phyloP scores from a whole-genome alignment of 2,113 vertebrate species.

The Nyctereutes procyonoides region DNA sequence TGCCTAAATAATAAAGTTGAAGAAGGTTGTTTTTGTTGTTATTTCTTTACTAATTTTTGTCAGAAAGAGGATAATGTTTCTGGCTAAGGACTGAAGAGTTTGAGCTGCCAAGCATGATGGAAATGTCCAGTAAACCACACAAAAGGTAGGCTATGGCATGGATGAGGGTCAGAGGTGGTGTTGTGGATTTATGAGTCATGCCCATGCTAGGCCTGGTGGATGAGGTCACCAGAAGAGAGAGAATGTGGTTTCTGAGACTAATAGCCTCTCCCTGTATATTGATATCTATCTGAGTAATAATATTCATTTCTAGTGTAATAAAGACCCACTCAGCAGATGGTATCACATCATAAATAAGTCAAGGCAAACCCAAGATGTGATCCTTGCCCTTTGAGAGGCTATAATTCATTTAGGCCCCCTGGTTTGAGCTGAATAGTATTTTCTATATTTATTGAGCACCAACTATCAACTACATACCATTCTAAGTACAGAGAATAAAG shows the following conservation, averaged over 20 bases:
- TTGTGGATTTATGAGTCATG: constrained; percentile 71
- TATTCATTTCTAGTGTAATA: constrained; percentile 78
- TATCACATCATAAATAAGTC: constrained; percentile 80
- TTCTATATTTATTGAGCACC: constrained; percentile 34
- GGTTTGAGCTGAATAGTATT: neutral
- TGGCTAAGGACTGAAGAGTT: neutral
- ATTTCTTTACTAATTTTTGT: neutral
- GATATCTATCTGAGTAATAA: constrained; percentile 78
- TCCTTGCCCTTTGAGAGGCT: constrained; percentile 59
- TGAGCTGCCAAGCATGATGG: neutral
- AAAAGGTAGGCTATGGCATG: neutral
- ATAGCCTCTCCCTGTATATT: constrained; percentile 70
- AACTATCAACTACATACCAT: neutral
- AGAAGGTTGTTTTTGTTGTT: neutral
- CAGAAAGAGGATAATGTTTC: neutral
- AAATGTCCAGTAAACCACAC: neutral
- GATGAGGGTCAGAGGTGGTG: neutral
- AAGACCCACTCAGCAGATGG: constrained; percentile 81
- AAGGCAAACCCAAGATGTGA: constrained; percentile 65
- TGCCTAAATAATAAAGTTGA: neutral
- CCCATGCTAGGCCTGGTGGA: constrained; percentile 58
- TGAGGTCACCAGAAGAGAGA: constrained; percentile 75
- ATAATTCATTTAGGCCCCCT: constrained; percentile 53
- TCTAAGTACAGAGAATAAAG: neutral
- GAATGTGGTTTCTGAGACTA: constrained; percentile 73